phyloP scores from a whole-genome alignment of 2,888 invertebrate genomes.

The Cheilosia scutellata region DNA sequence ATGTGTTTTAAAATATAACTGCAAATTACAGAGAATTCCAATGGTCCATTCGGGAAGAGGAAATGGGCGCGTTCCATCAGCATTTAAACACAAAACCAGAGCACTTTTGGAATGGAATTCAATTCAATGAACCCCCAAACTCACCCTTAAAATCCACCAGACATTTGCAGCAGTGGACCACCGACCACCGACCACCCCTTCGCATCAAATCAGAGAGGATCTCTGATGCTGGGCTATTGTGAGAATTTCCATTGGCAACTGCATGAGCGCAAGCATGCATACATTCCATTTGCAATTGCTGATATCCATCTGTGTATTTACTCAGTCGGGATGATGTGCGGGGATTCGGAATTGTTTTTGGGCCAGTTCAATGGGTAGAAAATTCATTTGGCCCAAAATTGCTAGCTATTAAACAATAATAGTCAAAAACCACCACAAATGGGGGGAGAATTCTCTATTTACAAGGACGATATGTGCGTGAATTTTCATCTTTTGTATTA shows the following conservation, averaged over 20 bases:
- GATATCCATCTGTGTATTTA: slow-evolving; percentile 53
- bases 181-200: background rate
- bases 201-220: slow-evolving; percentile 38
- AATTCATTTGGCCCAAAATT: slow-evolving; percentile 68
- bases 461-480: slow-evolving; percentile 33
- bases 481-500: slow-evolving; percentile 11
- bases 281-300: slow-evolving; percentile 56
- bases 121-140: slow-evolving; percentile 40
- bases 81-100: slow-evolving; percentile 64
- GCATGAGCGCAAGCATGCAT: slow-evolving; percentile 63
- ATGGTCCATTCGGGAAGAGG: background rate
- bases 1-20: slow-evolving; percentile 59
- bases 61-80: slow-evolving; percentile 35
- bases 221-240: slow-evolving; percentile 12
- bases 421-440: slow-evolving; percentile 63
- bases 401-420: slow-evolving; percentile 70
- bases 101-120: slow-evolving; percentile 62
- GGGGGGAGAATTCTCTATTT: background rate
- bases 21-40: slow-evolving; percentile 58
- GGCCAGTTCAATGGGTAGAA: slow-evolving; percentile 53
- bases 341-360: slow-evolving; percentile 29
- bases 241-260: slow-evolving; percentile 22
- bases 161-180: background rate
- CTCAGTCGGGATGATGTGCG: slow-evolving; percentile 39
- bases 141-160: background rate